Conservation (phyloP, 2,113 vertebrate genomes). For the Tychaedon coryphoeus region DNA sequence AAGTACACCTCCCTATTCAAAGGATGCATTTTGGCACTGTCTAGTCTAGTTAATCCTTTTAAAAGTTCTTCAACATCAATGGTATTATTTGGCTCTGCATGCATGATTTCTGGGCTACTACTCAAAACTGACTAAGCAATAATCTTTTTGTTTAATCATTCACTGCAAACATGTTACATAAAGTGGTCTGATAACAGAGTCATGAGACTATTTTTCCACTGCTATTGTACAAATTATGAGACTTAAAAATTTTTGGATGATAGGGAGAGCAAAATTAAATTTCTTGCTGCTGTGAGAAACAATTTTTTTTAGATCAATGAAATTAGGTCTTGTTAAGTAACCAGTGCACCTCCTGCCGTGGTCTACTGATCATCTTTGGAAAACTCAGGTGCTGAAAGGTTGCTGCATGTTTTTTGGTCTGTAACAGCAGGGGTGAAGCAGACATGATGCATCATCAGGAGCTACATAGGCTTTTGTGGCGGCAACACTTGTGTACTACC, state of each 20-base stretch:
- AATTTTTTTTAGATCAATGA: not conserved
- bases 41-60: conserved; percentile 11
- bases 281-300: not conserved
- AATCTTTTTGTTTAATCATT: conserved; percentile 56
- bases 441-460: not conserved
- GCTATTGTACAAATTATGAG: not conserved
- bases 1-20: not conserved
- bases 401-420: not conserved
- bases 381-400: not conserved
- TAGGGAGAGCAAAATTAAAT: not conserved
- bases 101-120: conserved; percentile 54
- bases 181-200: conserved; percentile 25
- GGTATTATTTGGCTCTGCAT: conserved; percentile 27
- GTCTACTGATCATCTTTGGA: not conserved
- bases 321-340: not conserved
- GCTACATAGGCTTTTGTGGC: not conserved
- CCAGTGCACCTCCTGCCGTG: not conserved
- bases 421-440: not conserved
- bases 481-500: not conserved
- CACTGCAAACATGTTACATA: conserved; percentile 45
- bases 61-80: not conserved
- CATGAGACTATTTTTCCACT: not conserved
- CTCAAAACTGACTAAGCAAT: conserved; percentile 51
- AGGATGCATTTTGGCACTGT: not conserved
- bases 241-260: not conserved